Evolutionary conservation across 92 coral and sea anemone species (phyloP).

Genomic region (Actinernus sp.): DNA sequence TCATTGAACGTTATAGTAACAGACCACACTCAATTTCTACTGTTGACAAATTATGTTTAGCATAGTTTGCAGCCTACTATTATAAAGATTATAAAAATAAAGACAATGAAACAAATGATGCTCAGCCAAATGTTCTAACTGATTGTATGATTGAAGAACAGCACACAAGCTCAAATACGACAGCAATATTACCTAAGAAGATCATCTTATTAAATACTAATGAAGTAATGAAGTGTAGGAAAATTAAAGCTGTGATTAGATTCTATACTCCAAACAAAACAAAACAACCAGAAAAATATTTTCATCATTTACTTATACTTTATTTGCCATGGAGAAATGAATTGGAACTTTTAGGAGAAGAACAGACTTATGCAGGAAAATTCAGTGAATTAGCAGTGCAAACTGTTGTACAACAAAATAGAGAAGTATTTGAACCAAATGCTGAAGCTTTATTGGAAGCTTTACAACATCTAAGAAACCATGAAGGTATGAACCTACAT

Average conservation of each 20-base stretch:
- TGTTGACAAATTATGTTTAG: constrained; percentile 29
- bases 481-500: constrained; percentile 20
- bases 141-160: constrained; percentile 40
- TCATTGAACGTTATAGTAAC: constrained; percentile 49
- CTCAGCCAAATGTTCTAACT: constrained; percentile 52
- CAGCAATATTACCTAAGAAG: constrained; percentile 32
- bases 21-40: constrained; percentile 28
- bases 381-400: constrained; percentile 55
- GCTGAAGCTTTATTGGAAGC: constrained; percentile 72
- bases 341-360: constrained; percentile 34
- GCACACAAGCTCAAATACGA: constrained; percentile 10
- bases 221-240: constrained; percentile 56
- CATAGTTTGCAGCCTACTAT: constrained; percentile 70
- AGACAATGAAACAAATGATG: constrained; percentile 32
- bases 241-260: constrained; percentile 46
- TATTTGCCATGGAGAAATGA: constrained; percentile 63
- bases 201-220: constrained; percentile 34
- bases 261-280: constrained; percentile 37
- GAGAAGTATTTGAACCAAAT: constrained; percentile 66
- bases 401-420: constrained; percentile 48
- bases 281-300: constrained; percentile 56
- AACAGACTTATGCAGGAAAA: constrained; percentile 61
- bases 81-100: constrained; percentile 48
- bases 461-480: constrained; percentile 52
- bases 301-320: constrained; percentile 61